A percentile compares a stretch with the other conserved stretches of the same genome.
phyloP scores from a whole-genome alignment of 2,888 invertebrate genomes.

The Epirrhoe alternata region DNA sequence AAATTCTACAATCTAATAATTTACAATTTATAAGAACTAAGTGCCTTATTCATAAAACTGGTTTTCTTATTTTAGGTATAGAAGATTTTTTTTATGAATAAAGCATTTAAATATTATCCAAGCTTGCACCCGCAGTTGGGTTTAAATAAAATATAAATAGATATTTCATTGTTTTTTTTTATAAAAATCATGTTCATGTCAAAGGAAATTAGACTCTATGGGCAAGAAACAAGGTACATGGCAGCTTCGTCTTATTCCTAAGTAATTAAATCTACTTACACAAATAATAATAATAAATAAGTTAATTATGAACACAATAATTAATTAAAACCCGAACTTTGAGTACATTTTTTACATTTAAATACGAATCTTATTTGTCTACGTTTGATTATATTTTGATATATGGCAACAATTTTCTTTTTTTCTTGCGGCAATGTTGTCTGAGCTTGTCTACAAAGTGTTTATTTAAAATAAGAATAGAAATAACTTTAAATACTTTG shows the following conservation, averaged over 20 bases:
- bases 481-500: no score
- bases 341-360: conserved; percentile 20
- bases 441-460: no score
- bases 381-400: conserved; percentile 11
- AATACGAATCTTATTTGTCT: conserved; percentile 1
- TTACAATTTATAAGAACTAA: conserved; percentile 33
- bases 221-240: conserved; percentile 47
- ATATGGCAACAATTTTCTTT: conserved; percentile 29
- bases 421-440: no score
- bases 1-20: conserved; percentile 35
- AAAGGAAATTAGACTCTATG: conserved; percentile 37
- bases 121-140: background rate
- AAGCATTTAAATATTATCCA: background rate
- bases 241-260: conserved; percentile 37
- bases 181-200: background rate
- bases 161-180: background rate
- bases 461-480: no score
- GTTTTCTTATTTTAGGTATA: background rate
- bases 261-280: conserved; percentile 24
- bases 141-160: background rate
- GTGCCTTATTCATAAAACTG: background rate
- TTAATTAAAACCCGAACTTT: conserved; percentile 24
- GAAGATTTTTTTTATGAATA: background rate
- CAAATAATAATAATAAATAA: conserved; percentile 29
- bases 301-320: conserved; percentile 36